Base-by-base conservation (phyloP, 2,113 vertebrate genomes). In the Hypocryptadius cinnamomeus region DNA sequence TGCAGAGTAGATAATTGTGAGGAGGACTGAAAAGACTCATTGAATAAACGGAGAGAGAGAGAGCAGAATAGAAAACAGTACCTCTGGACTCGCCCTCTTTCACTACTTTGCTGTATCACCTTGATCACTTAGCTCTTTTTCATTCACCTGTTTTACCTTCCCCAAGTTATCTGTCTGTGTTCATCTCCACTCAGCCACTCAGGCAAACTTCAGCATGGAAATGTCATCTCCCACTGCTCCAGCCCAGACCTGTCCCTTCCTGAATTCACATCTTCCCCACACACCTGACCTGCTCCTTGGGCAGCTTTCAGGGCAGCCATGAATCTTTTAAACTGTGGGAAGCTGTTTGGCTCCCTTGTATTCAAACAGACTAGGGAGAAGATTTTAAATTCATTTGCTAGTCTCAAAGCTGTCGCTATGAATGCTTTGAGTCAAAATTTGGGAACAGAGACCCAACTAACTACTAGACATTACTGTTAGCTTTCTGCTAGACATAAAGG, bases 81-180 rank as follows among this genome's bases (percentile, higher is more conserved):
- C 30, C 25, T 70, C 65, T 76, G 39, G 21, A 42, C 37, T 76
- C 48, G 5, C 19, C 1, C 1, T 72, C n/a, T 65, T 87, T 51
- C 16, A 40, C 45, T 51, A 18, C 18, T 81, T 64, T 47, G 47
- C 27, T 8, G 0, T 48, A 48, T 81, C 24, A 87, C n/a, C 78
- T 74, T 83, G 15, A 51, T 72, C 61, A 33, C 40, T 53, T 69
- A 33, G 19, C 37, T 40, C 47, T 47, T 69, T 56, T 79, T 77
- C 15, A 2, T 85, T 85, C 28, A 47, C 40, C 35, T 42, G 12
- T 27, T 91, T 92, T 85, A 30, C 42, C 66, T 73, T 63, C 25
- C 21, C 39, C 3, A 44, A 33, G 2, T 79, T 77, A 59, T 0
- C 0, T 65, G 6, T 40, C 16, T 10, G 0, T 47, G 20, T 21